Base-by-base conservation (phyloP, 2,888 invertebrate species). In the Taphrorychus bicolor region DNA sequence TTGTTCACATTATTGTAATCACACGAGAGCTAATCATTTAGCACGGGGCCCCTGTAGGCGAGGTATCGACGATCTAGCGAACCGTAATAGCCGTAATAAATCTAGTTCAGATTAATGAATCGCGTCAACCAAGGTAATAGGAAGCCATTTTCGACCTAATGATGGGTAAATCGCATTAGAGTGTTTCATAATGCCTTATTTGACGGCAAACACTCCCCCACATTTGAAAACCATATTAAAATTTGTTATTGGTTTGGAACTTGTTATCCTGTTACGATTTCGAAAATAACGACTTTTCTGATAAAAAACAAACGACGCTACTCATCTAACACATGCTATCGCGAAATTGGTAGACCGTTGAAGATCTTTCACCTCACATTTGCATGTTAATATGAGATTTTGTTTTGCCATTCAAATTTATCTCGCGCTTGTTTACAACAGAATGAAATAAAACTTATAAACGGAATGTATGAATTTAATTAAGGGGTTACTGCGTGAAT, bases 301-400 rank as follows among this genome's bases (percentile, higher is more conserved):
- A 21, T 42, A 19, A 59, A 21, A 32, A n/a, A 57, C 5, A 22
- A 51, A 51, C 21, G 19, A 22, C 11, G 7, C 51, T 19, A 21
- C 14, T 21, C 14, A 22, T 51, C 42, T 17, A 41, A 16, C n/a
- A n/a, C n/a, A n/a, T n/a, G n/a, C n/a, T 62, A 62, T 62, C 56
- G 23, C 62, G 49, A 40, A 56, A 56, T 16, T 54, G 56, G 54
- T 62, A 56, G 60, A 57, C 61, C 66, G 66, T 61, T 61, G 58
- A 16, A 57, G 66, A 60, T 52, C 61, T 61, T 66, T 66, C 42
- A 66, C 66, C 56, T 60, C 40, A 41, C 49, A 49, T 57, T 61
- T 57, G 16, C 54, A 53, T 65, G 23, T 23, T 63, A n/a, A n/a
- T n/a, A n/a, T 56, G n/a, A 19, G 17, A 57, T 57, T 63, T 18